Evolutionary conservation across 2,888 invertebrate species (phyloP).

Genomic region (Scaptomyza tumidula): DNA sequence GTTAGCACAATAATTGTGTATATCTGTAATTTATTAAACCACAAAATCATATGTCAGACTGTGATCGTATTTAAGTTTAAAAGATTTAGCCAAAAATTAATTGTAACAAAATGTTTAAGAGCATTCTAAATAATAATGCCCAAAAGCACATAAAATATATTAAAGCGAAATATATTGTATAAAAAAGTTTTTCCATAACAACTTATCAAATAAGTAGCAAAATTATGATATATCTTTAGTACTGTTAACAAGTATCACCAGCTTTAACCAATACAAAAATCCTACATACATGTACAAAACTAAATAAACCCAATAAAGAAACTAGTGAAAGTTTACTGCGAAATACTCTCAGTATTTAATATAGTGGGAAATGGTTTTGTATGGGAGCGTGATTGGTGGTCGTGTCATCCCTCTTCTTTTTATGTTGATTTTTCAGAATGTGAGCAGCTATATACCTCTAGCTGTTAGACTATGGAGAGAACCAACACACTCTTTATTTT

Average conservation of each 20-base stretch:
- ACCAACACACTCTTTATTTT: no score
- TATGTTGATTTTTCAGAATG: no score
- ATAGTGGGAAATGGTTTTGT: no score
- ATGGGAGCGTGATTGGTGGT: no score
- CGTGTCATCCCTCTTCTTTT: no score
- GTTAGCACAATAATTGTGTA: constrained; percentile 31
- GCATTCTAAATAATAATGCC: constrained; percentile 30
- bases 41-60: constrained; percentile 51
- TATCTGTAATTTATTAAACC: constrained; percentile 46
- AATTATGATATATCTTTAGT: not conserved
- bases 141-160: constrained; percentile 28
- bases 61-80: constrained; percentile 66
- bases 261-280: not conserved
- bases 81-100: constrained; percentile 50
- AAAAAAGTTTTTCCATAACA: not conserved
- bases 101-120: constrained; percentile 29
- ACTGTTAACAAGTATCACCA: not conserved
- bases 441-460: no score
- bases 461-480: no score
- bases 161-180: not conserved
- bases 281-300: not conserved
- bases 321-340: no score
- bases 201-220: constrained; percentile 7
- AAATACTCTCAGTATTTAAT: no score
- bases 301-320: not conserved